Base-by-base conservation (phyloP, 1,140 invertebrate genomes). In the Drosophila jambulina region DNA sequence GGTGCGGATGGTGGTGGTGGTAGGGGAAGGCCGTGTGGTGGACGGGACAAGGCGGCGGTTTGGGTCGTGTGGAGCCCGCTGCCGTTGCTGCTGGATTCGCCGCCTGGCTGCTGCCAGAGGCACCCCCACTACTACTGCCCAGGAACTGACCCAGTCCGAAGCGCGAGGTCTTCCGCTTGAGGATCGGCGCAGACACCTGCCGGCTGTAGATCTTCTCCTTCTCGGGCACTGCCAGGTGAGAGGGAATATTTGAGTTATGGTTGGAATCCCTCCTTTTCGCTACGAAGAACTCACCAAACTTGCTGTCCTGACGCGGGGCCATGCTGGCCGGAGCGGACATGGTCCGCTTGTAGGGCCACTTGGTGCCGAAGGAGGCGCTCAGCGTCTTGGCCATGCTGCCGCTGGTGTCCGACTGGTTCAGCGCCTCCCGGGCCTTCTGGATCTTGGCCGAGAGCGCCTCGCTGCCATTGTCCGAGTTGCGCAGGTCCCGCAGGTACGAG, bases 321-420 rank as follows among this genome's bases (percentile, higher is more conserved):
- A 97, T 96, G 42, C 96, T 96, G 25, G 97, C 96, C 0, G 97
- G 97, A 13, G 97, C 97, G 12, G 97, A 98, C 95, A 98, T 97
- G 49, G 98, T 98, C 59, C 98, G 94, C 93, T 99, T 98, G 91
- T 99, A 99, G 13, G 98, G 97, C 95, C 97, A 98, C 93, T 99
- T 99, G 23, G 96, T 96, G 53, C 97, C 97, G 90, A 99, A 96
- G 91, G 97, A 98, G 13, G 97, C 96, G 88, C 96, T 98, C 15
- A 99, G 94, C 0, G 98, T 98, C 92, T 97, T 96, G 51, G 94
- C 93, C 63, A 93, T 94, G 78, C 94, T 95, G 17, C 94, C 93
- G 13, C 88, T 82, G 10, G 93, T 93, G n/a, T 93, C 93, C 5
- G 95, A 95, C 72, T 95, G 95, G 25, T 96, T 96, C 45, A 99